Evolutionary conservation across 2,797 vertebrate species (phyloP).

Genomic region (Dicrostonyx torquatus): DNA sequence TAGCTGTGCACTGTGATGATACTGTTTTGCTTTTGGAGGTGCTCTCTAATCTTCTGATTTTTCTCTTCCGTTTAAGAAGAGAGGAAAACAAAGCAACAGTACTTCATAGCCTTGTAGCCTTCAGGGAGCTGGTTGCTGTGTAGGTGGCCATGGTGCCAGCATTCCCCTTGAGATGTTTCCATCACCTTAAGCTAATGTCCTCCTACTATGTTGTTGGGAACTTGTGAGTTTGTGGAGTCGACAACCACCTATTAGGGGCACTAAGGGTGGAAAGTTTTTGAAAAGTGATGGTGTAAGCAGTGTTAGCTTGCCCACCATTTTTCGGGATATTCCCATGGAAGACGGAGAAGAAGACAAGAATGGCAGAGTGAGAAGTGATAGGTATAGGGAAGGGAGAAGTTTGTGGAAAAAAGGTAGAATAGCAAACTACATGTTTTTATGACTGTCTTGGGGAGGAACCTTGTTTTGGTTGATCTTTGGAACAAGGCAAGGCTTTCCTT

Average conservation of each 20-base stretch:
- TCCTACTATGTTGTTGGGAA: background rate
- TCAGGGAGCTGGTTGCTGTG: background rate
- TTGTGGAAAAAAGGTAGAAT: background rate
- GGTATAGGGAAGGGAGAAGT: background rate
- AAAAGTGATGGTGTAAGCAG: background rate
- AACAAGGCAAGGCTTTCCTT: background rate
- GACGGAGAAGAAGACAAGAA: background rate
- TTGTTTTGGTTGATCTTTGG: background rate
- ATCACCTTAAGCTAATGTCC: background rate
- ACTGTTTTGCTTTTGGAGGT: background rate
- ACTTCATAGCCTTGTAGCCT: background rate
- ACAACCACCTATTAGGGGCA: background rate
- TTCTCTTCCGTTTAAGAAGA: background rate
- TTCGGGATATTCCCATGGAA: no score
- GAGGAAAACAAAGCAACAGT: background rate
- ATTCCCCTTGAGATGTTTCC: background rate
- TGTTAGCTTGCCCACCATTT: background rate
- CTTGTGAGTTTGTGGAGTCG: background rate
- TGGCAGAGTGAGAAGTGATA: background rate
- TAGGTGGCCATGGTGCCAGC: background rate
- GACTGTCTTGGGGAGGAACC: background rate
- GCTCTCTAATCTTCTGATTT: conserved; percentile 15
- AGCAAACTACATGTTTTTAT: background rate
- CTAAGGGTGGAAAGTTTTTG: background rate
- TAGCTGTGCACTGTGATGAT: background rate